Percentiles rank a stretch among this genome's conserved stretches.
Evolutionary conservation across 2,888 invertebrate genomes (phyloP).

Genomic region (Mythimna albipuncta): DNA sequence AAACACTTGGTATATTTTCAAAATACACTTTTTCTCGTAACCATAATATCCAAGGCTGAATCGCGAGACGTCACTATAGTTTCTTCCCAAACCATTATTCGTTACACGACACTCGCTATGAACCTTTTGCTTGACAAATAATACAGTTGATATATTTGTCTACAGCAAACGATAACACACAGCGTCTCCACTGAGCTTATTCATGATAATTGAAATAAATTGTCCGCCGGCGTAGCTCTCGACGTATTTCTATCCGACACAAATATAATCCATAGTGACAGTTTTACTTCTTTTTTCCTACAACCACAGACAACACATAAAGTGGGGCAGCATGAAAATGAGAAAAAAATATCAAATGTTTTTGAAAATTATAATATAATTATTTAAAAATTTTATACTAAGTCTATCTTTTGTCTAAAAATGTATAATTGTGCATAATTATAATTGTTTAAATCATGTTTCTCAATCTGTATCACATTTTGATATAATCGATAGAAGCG

Average conservation of each 20-base stretch:
- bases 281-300: constrained; percentile 71
- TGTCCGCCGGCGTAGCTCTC: constrained; percentile 86
- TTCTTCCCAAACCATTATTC: constrained; percentile 89
- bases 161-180: constrained; percentile 80
- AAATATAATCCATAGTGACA: constrained; percentile 85
- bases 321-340: constrained; percentile 30
- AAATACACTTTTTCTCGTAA: constrained; percentile 91
- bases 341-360: background rate
- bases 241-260: constrained; percentile 87
- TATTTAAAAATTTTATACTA: background rate
- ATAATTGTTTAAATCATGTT: background rate
- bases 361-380: background rate
- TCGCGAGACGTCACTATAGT: constrained; percentile 89
- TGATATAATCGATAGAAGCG: background rate
- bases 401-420: too few relatives aligned
- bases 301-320: constrained; percentile 70
- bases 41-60: constrained; percentile 90
- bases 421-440: too few relatives aligned
- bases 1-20: constrained; percentile 89
- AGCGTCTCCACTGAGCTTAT: constrained; percentile 81
- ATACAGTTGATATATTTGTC: constrained; percentile 77
- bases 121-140: constrained; percentile 72
- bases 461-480: background rate
- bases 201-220: constrained; percentile 89
- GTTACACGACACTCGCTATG: constrained; percentile 78